phyloP scores from a whole-genome alignment of 2,797 vertebrate species.

The Enteromius thamalakanensis region DNA sequence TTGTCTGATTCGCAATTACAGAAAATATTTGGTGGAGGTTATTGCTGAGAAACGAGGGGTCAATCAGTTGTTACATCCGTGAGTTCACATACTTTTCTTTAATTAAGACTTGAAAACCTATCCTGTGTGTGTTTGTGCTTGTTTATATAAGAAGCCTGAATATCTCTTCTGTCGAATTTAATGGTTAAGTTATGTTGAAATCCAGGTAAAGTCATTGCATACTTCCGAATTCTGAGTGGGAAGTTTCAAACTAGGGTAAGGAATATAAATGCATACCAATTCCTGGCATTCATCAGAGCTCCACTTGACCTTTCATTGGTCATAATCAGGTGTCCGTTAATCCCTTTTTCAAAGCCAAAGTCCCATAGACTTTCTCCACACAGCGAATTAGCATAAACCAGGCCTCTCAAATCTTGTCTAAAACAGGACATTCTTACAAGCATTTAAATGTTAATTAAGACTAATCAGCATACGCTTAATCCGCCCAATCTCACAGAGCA shows the following conservation, averaged over 20 bases:
- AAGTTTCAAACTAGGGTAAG: constrained; percentile 37
- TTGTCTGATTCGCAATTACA: constrained; percentile 1
- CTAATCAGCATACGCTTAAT: constrained; percentile 65
- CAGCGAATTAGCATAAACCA: constrained; percentile 52
- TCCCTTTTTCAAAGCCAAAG: constrained; percentile 43
- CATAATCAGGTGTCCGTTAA: constrained; percentile 58
- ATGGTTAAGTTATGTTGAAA: background rate
- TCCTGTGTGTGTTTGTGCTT: background rate
- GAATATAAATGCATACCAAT: constrained; percentile 47
- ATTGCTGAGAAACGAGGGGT: constrained; percentile 3
- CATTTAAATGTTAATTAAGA: constrained; percentile 84
- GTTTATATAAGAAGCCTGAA: background rate
- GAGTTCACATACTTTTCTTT: background rate
- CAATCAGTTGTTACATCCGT: constrained; percentile 6
- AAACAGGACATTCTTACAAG: constrained; percentile 67
- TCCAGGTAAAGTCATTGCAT: background rate
- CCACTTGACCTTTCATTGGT: constrained; percentile 59
- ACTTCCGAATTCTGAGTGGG: background rate
- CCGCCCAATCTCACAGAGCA: constrained; percentile 54
- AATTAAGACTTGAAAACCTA: background rate
- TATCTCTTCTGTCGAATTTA: background rate
- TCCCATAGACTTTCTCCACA: constrained; percentile 32
- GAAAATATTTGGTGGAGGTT: constrained; percentile 2
- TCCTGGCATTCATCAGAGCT: constrained; percentile 44
- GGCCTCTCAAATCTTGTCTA: constrained; percentile 35